Conservation (phyloP, 2,888 invertebrate species). For the Rotaria magnacalcarata region DNA sequence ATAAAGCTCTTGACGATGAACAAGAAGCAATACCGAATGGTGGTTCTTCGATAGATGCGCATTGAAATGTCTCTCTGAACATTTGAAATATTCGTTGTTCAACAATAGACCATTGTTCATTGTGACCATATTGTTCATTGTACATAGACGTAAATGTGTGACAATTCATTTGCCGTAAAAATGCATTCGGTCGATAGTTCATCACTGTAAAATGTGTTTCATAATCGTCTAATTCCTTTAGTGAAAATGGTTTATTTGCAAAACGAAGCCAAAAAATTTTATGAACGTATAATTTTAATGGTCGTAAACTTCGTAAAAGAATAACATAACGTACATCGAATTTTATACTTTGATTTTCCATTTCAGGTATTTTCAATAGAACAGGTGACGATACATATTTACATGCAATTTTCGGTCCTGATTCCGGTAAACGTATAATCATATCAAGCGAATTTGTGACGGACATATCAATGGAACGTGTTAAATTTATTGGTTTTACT, state of each 20-base stretch:
- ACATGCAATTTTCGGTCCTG: constrained; percentile 72
- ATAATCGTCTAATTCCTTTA: constrained; percentile 75
- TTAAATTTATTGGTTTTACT: constrained; percentile 85
- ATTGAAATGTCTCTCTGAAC: constrained; percentile 70
- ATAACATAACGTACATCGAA: constrained; percentile 85
- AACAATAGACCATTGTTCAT: constrained; percentile 28
- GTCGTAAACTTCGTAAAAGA: constrained; percentile 71
- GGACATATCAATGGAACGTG: constrained; percentile 76
- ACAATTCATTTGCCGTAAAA: constrained; percentile 51
- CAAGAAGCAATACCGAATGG: constrained; percentile 74
- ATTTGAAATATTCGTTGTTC: constrained; percentile 64
- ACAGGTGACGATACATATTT: constrained; percentile 73
- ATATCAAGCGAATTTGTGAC: constrained; percentile 74
- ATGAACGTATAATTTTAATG: constrained; percentile 65
- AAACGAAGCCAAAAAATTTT: constrained; percentile 75
- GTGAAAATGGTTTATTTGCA: constrained; percentile 72
- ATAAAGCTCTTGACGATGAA: constrained; percentile 78
- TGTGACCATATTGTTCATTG: neutral
- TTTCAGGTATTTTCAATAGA: constrained; percentile 70
- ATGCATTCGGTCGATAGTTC: constrained; percentile 68
- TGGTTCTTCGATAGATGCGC: constrained; percentile 67
- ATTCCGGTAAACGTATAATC: constrained; percentile 72
- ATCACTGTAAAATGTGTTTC: constrained; percentile 86
- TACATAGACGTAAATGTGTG: neutral
- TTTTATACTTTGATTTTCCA: constrained; percentile 68